Evolutionary conservation across 2,888 invertebrate species (phyloP).

Genomic region (Athalia cordata): DNA sequence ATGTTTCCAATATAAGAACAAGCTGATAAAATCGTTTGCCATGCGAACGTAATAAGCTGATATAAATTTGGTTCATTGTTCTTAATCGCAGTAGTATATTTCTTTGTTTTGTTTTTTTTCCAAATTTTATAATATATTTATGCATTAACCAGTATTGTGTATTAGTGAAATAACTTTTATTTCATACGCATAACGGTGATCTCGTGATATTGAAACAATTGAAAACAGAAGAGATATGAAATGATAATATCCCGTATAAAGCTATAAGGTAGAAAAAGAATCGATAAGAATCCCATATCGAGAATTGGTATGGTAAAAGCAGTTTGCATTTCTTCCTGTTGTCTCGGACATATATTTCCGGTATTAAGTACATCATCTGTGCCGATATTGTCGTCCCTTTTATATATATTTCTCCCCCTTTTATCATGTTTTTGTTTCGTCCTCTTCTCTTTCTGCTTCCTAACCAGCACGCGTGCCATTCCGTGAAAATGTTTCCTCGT

Average conservation of each 20-base stretch:
- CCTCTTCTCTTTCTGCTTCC: neutral
- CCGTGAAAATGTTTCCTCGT: constrained; percentile 2
- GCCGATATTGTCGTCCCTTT: neutral
- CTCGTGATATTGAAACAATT: too few relatives aligned
- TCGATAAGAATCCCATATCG: constrained; percentile 7
- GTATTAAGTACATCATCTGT: constrained; percentile 21
- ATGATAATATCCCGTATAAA: neutral
- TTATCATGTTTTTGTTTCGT: neutral
- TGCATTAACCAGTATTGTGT: too few relatives aligned
- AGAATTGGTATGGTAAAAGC: neutral
- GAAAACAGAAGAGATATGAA: neutral
- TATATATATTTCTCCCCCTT: neutral
- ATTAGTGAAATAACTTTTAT: too few relatives aligned
- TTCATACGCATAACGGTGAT: too few relatives aligned
- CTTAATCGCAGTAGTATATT: too few relatives aligned
- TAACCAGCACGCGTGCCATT: neutral
- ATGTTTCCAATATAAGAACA: too few relatives aligned
- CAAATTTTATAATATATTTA: too few relatives aligned
- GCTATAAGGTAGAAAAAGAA: neutral
- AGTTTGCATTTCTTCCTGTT: constrained; percentile 15
- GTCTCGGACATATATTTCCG: neutral
- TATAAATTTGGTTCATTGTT: too few relatives aligned
- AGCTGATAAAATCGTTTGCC: too few relatives aligned
- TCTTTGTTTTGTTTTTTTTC: too few relatives aligned
- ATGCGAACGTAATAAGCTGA: too few relatives aligned